Evolutionary conservation across 2,888 invertebrate species (phyloP).

Genomic region (Pristionchus entomophagus): DNA sequence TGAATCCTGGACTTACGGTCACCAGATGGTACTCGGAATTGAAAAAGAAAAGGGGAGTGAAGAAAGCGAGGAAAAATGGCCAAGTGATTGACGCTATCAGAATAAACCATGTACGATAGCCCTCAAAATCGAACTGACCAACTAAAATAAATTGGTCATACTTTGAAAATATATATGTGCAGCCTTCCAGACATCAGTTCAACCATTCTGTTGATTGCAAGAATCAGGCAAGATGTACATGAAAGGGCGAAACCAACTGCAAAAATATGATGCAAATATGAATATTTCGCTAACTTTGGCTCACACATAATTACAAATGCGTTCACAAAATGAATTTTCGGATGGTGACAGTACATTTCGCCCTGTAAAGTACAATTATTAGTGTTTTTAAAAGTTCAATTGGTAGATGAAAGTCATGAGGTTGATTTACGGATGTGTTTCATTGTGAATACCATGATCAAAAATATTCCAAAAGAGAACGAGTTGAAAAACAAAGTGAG

Average conservation of each 20-base stretch:
- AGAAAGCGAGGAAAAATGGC: neutral
- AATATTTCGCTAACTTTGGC: too few species aligned
- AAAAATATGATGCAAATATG: neutral
- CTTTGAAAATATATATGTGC: neutral
- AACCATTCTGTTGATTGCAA: neutral
- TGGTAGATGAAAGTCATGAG: too few species aligned
- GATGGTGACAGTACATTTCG: conserved; percentile 7
- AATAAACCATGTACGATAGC: neutral
- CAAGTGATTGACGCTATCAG: neutral
- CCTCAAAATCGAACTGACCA: neutral
- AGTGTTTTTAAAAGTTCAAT: neutral
- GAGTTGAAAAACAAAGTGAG: neutral
- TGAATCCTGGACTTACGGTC: neutral
- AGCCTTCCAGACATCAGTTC: neutral
- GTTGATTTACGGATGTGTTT: too few species aligned
- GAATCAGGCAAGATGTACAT: neutral
- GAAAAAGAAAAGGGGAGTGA: conserved; percentile 10
- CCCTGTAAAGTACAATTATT: neutral
- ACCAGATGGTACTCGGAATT: neutral
- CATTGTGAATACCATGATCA: neutral
- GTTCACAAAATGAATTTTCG: neutral
- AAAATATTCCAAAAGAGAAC: neutral
- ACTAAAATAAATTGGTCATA: neutral
- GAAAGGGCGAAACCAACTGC: neutral
- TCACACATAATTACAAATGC: neutral